These are phyloP conservation scores for Trematomus bernacchii DNA, from an alignment of 2,797 vertebrate species.

Conservation along the genomic window DNA sequence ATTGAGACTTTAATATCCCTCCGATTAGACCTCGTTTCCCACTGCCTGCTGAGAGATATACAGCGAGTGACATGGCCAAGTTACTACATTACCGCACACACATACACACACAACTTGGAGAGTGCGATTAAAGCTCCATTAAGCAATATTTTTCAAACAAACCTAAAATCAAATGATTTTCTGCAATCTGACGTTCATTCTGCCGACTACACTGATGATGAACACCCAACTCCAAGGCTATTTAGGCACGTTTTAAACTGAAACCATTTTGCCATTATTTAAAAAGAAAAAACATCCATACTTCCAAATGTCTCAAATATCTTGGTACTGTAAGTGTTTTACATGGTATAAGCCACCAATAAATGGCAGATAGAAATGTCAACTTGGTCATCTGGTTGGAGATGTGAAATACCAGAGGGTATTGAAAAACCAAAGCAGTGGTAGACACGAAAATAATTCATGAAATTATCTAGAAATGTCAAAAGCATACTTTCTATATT, in stretches of 20 bases:
- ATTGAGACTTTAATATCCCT: constrained; percentile 87
- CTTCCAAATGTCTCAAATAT: not conserved
- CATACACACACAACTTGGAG: constrained; percentile 57
- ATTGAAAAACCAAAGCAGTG: too few species aligned
- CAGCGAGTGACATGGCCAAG: constrained; percentile 79
- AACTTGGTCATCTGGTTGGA: not conserved
- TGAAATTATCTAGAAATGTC: too few species aligned
- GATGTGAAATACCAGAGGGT: not conserved
- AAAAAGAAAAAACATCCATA: not conserved
- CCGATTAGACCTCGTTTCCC: constrained; percentile 84
- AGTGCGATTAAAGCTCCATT: constrained; percentile 62
- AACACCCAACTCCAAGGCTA: constrained; percentile 16
- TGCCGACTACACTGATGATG: constrained; percentile 11
- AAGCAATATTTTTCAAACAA: constrained; percentile 51
- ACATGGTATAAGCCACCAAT: not conserved
- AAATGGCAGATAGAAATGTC: not conserved
- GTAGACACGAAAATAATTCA: too few species aligned
- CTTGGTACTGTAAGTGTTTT: not conserved
- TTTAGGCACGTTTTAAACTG: not conserved
- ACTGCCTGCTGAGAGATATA: constrained; percentile 79
- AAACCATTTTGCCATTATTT: not conserved
- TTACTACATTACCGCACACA: constrained; percentile 56
- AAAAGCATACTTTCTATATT: too few species aligned
- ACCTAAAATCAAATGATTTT: constrained; percentile 53
- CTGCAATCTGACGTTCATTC: constrained; percentile 13